Base-by-base conservation (phyloP, 2,797 vertebrate genomes). In the Ptychadena robeensis region DNA sequence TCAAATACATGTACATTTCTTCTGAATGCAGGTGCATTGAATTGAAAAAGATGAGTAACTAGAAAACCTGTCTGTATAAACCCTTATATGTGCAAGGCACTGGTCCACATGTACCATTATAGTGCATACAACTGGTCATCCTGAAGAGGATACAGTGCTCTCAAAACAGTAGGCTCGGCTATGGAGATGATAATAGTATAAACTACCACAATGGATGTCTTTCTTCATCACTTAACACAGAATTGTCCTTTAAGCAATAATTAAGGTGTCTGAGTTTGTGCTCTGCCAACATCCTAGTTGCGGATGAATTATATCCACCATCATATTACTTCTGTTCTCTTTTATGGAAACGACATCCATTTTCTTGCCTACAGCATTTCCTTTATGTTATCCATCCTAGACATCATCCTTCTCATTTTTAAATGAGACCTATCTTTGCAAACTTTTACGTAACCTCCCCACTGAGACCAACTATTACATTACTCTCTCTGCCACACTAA, bases 391-490 rank as follows among this genome's bases (percentile, higher is more conserved):
- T 80, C 77, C 68, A 65, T 83, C 28, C 70, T 53, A 84, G 82
- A 75, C 82, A 80, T 80, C 77, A 77, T 77, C 73, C 76, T 61
- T 68, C 82, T 73, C 65, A 75, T 80, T 84, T 80, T 69, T 61
- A 79, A 75, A 75, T 85, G 65, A 74, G 82, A 18, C 77, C 71
- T 53, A 80, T 85, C 77, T 85, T 75, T 64, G 77, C 82, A 85
- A 85, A 70, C 64, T 80, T 80, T 84, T 80, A 64, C 53, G 63
- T 84, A 85, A 85, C 77, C 72, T 75, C 72, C 57, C 82, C 82
- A 70, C 65, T 68, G 82, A 80, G 77, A 85, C 82, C 77, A 75
- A 73, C 77, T 44, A 85, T 85, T 85, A 85, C 82, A 85, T 85
- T 85, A 80, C 65, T 37, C 71, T 74, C 78, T 64, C 77, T 85